These are phyloP conservation scores for Orussus abietinus DNA, from an alignment of 1,140 invertebrate genomes.

Conservation along the genomic window DNA sequence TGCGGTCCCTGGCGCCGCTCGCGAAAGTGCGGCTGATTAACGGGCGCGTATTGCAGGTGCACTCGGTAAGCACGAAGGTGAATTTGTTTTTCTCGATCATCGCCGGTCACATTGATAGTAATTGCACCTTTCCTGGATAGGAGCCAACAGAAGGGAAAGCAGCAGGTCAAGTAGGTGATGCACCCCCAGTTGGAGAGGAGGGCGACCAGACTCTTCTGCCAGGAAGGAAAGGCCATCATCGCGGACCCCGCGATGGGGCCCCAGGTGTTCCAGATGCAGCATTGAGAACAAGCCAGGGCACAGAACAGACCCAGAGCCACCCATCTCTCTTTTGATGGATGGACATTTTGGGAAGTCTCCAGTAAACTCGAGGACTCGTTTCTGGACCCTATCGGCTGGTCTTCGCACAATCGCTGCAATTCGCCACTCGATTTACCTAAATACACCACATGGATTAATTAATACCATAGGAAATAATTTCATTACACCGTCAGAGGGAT, in stretches of 20 bases:
- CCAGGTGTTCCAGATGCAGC: conserved; percentile 56
- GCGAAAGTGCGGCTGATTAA: too few species aligned
- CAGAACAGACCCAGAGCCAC: conserved; percentile 28
- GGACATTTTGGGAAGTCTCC: neutral
- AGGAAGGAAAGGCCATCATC: conserved; percentile 48
- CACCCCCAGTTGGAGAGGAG: conserved; percentile 55
- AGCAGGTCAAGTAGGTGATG: conserved; percentile 49
- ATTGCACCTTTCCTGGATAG: conserved; percentile 37
- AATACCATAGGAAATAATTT: too few species aligned
- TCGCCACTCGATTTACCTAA: too few species aligned
- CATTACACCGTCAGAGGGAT: too few species aligned
- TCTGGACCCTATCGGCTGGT: too few species aligned
- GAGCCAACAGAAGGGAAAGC: conserved; percentile 50
- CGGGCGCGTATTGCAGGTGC: too few species aligned
- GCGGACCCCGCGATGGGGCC: conserved; percentile 52
- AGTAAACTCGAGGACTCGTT: neutral
- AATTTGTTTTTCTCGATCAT: too few species aligned
- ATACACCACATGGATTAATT: too few species aligned
- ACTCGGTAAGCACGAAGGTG: too few species aligned
- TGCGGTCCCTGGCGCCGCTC: too few species aligned
- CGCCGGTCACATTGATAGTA: too few species aligned
- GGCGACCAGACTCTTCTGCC: conserved; percentile 49
- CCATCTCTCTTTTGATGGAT: conserved; percentile 25
- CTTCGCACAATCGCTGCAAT: too few species aligned
- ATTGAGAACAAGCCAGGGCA: conserved; percentile 26